These are phyloP conservation scores for Nesoenas mayeri DNA, from an alignment of 2,113 vertebrate species.

Conservation along the genomic window DNA sequence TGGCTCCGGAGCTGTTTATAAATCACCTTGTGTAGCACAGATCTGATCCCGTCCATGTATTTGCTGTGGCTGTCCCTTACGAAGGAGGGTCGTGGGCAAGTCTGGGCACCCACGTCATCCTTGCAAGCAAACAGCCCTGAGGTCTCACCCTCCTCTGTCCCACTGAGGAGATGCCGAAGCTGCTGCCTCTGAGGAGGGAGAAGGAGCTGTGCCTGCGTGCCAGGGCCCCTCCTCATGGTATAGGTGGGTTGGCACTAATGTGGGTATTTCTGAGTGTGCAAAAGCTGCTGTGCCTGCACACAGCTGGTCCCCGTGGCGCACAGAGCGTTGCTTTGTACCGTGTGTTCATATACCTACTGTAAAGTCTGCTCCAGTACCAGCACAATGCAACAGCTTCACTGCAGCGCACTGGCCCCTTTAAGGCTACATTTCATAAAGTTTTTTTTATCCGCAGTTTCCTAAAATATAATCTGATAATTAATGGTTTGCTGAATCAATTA, in stretches of 20 bases:
- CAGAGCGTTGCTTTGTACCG: not conserved
- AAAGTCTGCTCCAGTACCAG: not conserved
- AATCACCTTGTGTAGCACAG: not conserved
- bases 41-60: not conserved
- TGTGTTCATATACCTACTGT: not conserved
- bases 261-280: not conserved
- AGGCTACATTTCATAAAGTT: conserved; percentile 31
- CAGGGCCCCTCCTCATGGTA: not conserved
- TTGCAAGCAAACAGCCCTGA: not conserved
- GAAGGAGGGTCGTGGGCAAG: not conserved
- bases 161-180: not conserved
- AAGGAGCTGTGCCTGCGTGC: not conserved
- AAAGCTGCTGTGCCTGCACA: fast-evolving
- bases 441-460: conserved; percentile 53
- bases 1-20: not conserved
- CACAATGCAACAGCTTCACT: not conserved
- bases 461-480: conserved; percentile 73
- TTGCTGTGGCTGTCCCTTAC: not conserved
- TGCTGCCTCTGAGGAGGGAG: not conserved
- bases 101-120: not conserved
- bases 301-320: fast-evolving
- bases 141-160: not conserved
- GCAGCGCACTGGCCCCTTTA: not conserved
- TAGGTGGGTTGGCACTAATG: not conserved
- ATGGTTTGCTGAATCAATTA: conserved; percentile 71